phyloP scores from a whole-genome alignment of 2,888 invertebrate species.

The Sphinx pinastri region DNA sequence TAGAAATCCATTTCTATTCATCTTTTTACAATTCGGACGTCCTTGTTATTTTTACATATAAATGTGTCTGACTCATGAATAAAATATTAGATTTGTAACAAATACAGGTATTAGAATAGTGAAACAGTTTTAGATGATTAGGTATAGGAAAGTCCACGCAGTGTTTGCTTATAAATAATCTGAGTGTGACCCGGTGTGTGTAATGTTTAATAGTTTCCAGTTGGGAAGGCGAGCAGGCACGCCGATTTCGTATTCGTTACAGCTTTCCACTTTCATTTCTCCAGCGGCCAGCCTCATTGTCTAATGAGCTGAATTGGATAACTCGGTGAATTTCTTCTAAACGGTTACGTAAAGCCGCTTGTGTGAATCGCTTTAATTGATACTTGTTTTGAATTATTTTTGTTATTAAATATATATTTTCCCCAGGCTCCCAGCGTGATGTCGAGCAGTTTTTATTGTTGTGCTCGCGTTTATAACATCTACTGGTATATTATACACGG shows the following conservation, averaged over 20 bases:
- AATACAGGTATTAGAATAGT: background rate
- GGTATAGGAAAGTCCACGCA: too few relatives aligned
- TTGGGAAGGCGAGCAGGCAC: slow-evolving; percentile 46
- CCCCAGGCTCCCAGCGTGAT: slow-evolving; percentile 51
- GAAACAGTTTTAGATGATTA: background rate
- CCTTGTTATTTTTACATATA: slow-evolving; percentile 37
- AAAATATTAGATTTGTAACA: slow-evolving; percentile 30
- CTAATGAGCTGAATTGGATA: slow-evolving; percentile 76
- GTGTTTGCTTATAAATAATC: too few relatives aligned
- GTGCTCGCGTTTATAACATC: slow-evolving; percentile 40
- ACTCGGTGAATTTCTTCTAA: slow-evolving; percentile 74
- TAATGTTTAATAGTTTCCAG: background rate
- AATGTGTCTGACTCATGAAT: slow-evolving; percentile 37
- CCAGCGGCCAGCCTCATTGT: slow-evolving; percentile 80
- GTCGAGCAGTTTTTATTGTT: slow-evolving; percentile 45
- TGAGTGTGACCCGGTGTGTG: slow-evolving; percentile 2
- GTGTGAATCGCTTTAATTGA: slow-evolving; percentile 76
- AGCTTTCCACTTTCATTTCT: slow-evolving; percentile 80
- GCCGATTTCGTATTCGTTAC: slow-evolving; percentile 67
- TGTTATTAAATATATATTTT: too few relatives aligned
- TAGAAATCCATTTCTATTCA: slow-evolving; percentile 8
- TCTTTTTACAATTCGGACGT: slow-evolving; percentile 6
- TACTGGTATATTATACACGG: slow-evolving; percentile 48
- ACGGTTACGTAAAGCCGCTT: slow-evolving; percentile 73
- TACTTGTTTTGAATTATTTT: slow-evolving; percentile 62